A percentile compares a stretch with the other conserved stretches of the same genome.
Conservation (phyloP, 2,113 vertebrate species). For the Platysteira castanea region DNA sequence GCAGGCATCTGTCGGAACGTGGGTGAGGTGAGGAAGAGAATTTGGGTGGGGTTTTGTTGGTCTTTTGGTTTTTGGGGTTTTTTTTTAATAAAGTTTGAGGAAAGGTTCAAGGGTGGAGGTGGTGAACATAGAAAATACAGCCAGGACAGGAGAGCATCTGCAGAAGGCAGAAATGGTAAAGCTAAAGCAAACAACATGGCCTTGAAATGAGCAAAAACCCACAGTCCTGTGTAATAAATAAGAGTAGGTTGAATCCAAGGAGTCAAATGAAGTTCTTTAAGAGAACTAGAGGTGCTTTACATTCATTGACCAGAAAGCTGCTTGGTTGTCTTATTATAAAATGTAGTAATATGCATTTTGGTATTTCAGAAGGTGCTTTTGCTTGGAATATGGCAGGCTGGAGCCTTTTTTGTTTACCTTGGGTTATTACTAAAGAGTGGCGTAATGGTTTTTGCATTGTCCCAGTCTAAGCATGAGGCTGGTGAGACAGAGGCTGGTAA, state of each 20-base stretch:
- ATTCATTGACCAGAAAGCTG: background rate
- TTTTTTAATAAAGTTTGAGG: background rate
- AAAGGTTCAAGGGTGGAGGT: background rate
- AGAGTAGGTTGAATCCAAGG: background rate
- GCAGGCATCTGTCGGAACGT: fast-evolving
- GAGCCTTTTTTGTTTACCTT: background rate
- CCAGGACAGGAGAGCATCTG: background rate
- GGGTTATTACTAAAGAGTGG: background rate
- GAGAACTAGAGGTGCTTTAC: background rate
- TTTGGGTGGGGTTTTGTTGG: background rate
- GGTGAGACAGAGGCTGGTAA: background rate
- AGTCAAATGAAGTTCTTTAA: background rate
- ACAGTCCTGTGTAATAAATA: background rate
- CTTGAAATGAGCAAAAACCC: background rate
- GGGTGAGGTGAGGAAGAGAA: background rate
- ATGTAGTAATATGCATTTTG: background rate
- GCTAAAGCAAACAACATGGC: background rate
- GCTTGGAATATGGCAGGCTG: background rate
- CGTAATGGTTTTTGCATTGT: background rate
- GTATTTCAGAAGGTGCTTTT: background rate
- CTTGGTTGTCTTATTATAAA: background rate
- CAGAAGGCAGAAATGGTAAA: background rate
- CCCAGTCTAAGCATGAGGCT: background rate
- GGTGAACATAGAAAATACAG: background rate
- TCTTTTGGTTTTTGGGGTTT: background rate